phyloP scores from a whole-genome alignment of 2,797 vertebrate species.

The Sparidentex hasta region DNA sequence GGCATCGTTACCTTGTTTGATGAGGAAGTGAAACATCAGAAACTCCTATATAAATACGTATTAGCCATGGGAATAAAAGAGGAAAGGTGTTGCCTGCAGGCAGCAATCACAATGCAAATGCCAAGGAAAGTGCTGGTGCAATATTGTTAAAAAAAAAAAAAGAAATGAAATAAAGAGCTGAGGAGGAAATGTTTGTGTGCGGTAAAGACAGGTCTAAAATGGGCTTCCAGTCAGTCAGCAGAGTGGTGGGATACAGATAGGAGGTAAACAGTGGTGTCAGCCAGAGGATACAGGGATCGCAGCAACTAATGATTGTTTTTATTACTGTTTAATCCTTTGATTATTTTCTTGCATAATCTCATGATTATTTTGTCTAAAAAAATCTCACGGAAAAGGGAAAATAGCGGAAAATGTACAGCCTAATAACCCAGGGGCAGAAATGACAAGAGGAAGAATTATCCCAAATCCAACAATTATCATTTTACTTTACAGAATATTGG shows the following conservation, averaged over 20 bases:
- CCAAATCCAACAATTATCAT: background rate
- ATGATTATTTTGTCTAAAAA: conserved; percentile 4
- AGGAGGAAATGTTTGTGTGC: conserved; percentile 54
- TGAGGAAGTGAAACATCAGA: conserved; percentile 66
- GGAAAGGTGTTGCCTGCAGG: conserved; percentile 51
- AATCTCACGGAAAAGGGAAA: background rate
- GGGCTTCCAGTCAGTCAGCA: conserved; percentile 41
- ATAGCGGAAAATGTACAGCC: background rate
- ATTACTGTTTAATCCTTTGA: background rate
- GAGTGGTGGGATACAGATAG: conserved; percentile 22
- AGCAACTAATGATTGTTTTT: conserved; percentile 5
- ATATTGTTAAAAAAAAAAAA: conserved; percentile 27
- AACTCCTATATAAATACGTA: conserved; percentile 61
- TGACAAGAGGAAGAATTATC: too few relatives aligned
- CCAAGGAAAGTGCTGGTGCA: conserved; percentile 47
- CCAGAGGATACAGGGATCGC: conserved; percentile 30
- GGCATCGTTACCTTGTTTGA: conserved; percentile 71
- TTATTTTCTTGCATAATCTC: background rate
- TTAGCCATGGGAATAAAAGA: conserved; percentile 44
- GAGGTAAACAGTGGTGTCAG: conserved; percentile 35
- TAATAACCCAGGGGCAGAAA: background rate
- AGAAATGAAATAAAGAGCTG: conserved; percentile 14
- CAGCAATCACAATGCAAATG: conserved; percentile 43
- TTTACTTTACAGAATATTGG: background rate
- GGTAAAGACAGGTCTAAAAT: conserved; percentile 30